Base-by-base conservation (phyloP, 2,888 invertebrate species). In the Bombyx huttoni region DNA sequence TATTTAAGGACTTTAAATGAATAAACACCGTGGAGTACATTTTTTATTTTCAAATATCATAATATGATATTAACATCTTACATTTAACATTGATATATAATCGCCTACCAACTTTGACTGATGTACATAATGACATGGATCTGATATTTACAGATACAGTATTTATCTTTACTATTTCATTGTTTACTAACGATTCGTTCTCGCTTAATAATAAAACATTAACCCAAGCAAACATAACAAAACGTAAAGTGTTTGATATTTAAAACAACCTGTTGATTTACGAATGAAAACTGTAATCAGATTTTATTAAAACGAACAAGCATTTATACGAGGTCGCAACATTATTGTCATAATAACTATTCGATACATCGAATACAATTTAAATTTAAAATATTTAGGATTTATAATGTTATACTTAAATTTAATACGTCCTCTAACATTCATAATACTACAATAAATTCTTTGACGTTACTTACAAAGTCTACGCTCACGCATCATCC, bases 51-150 rank as follows among this genome's bases (percentile, higher is more conserved):
- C 78, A 84, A 87, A 84, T 85, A 75, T 84, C 84, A 81, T 86
- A 86, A 87, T 85, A 85, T 86, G 84, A 87, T 86, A 86, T 84
- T 76, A 88, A 88, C 88, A 84, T 85, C 86, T 86, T 88, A 87
- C 65, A 61, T 63, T 74, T 84, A 86, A 87, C 86, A 87, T 82
- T 85, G 86, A 87, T 87, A 86, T 84, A 84, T 84, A 83, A 70
- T 65, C 60, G 56, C 64, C 70, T 72, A 72, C 67, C 75, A 68
- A 69, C 24, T 24, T 24, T 5, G 24, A 24, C 75, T 75, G 71
- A 65, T 73, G 70, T 74, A 79, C 5, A n/a, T 24, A 24, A 24
- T 24, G 2, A 78, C 68, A 70, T 74, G 68, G 76, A 64, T 64
- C 63, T 63, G 64, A 66, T 81, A 81, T 77, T 64, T 81, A 82